Base-by-base conservation (phyloP, 2,113 vertebrate genomes). In the Uropsilus gracilis region DNA sequence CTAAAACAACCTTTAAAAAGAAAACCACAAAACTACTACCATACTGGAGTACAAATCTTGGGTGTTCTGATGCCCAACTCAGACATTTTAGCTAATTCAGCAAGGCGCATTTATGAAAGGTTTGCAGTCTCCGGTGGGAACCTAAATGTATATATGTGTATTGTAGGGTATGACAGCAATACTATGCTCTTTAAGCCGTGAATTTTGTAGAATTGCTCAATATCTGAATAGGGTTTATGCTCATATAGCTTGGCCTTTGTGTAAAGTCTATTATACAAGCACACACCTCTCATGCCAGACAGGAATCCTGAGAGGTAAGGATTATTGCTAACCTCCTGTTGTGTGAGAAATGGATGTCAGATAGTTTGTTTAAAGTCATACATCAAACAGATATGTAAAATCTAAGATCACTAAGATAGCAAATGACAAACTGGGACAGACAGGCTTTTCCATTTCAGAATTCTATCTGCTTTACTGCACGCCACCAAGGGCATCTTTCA, bases 1-100 rank as follows among this genome's bases (percentile, higher is more conserved):
- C 86, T 88, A 50, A 92, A 87, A 89, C 44, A 81, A 17, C 13
- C 22, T 3, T 81, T 94, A 53, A 93, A 95, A 94, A 91, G 57
- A 82, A 96, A 95, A 90, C 55, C 86, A 69, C 86, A 85, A 89
- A 61, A 82, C 76, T 77, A 18, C 32, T 59, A 44, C 59, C 18
- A 55, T 69, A 87, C 44, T 63, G 66, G 64, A 76, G 53, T 83
- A n/a, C 44, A 81, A 72, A 94, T 91, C 46, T 78, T 75, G n/a
- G 84, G 80, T 34, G 22, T 39, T 91, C 46, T 73, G 18, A 71
- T 34, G 72, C 22, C 46, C 14, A 32, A 12, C 18, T 71, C 59
- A 72, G 50, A 83, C 66, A 61, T 81, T 64, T 37, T n/a, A 77
- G 57, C 48, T 92, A 88, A 96, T 89, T 91, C 83, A 91, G 66